These are phyloP conservation scores for Sceloporus undulatus DNA, from an alignment of 2,113 vertebrate genomes.

Conservation along the genomic window DNA sequence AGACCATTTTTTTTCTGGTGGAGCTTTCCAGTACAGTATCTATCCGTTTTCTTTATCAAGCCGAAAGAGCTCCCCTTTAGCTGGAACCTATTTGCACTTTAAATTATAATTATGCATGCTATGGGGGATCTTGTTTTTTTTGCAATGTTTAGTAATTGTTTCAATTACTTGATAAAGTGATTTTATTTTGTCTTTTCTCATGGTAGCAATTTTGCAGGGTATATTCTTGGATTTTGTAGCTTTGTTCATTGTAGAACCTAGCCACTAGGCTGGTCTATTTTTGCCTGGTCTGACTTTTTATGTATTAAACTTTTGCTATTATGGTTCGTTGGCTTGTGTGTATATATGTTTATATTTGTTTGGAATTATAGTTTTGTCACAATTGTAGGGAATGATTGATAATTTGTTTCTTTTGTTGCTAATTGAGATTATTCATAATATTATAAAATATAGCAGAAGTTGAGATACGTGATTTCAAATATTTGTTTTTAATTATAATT, in stretches of 20 bases:
- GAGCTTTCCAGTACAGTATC: neutral
- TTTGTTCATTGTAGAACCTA: neutral
- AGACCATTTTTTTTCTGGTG: fast-evolving
- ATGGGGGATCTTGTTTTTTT: neutral
- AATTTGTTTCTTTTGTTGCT: neutral
- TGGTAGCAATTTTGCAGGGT: neutral
- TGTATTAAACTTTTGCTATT: neutral
- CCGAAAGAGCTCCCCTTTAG: neutral
- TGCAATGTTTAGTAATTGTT: neutral
- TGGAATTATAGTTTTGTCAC: neutral
- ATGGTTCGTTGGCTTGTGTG: too few relatives aligned
- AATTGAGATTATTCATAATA: neutral
- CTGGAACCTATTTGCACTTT: neutral
- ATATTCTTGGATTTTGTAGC: neutral
- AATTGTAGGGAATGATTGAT: neutral
- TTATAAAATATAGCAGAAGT: too few relatives aligned
- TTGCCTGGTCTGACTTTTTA: neutral
- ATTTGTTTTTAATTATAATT: too few relatives aligned
- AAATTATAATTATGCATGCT: neutral
- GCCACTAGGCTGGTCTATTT: neutral
- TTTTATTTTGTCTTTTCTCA: neutral
- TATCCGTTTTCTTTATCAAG: neutral
- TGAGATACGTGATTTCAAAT: too few relatives aligned
- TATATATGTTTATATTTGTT: neutral
- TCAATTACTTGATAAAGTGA: neutral